phyloP scores from a whole-genome alignment of 2,797 vertebrate genomes.

The Meda fulgida region DNA sequence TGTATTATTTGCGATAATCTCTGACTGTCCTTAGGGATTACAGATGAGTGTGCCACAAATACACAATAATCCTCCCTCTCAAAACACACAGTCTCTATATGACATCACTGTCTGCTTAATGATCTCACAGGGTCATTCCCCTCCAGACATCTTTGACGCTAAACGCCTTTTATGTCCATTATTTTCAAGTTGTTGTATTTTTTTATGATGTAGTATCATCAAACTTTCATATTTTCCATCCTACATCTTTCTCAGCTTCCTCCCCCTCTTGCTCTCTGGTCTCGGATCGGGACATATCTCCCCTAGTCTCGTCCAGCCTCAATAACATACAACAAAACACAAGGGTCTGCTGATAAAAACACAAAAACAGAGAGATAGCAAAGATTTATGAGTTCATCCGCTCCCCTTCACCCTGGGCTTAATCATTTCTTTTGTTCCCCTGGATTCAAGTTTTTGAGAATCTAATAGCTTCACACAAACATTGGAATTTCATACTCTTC shows the following conservation, averaged over 20 bases:
- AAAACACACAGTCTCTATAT: slow-evolving; percentile 25
- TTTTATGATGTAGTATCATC: slow-evolving; percentile 56
- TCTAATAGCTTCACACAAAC: slow-evolving; percentile 6
- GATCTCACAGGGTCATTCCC: slow-evolving; percentile 23
- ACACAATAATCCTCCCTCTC: slow-evolving; percentile 54
- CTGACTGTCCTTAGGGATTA: slow-evolving; percentile 55
- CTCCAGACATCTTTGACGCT: slow-evolving; percentile 4
- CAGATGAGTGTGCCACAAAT: slow-evolving; percentile 46
- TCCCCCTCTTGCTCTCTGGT: slow-evolving; percentile 15
- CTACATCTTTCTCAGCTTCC: slow-evolving; percentile 25
- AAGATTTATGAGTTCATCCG: slow-evolving; percentile 69
- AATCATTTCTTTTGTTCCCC: slow-evolving; percentile 41
- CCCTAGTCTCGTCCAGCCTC: slow-evolving; percentile 66
- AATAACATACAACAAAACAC: slow-evolving; percentile 76
- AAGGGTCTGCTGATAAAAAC: slow-evolving; percentile 62
- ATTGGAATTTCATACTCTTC: not conserved
- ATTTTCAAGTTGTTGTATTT: slow-evolving; percentile 11
- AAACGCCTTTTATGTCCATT: slow-evolving; percentile 20
- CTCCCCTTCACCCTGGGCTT: slow-evolving; percentile 51
- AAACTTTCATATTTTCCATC: slow-evolving; percentile 70
- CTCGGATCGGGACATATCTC: slow-evolving; percentile 73
- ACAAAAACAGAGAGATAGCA: slow-evolving; percentile 47
- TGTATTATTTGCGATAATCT: slow-evolving; percentile 53
- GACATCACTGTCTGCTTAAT: slow-evolving; percentile 21
- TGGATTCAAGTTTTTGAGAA: slow-evolving; percentile 8